A percentile compares a stretch with the other conserved stretches of the same genome.
These are phyloP conservation scores for Bombus ignitus DNA, from an alignment of 1,140 invertebrate genomes.

Conservation along the genomic window DNA sequence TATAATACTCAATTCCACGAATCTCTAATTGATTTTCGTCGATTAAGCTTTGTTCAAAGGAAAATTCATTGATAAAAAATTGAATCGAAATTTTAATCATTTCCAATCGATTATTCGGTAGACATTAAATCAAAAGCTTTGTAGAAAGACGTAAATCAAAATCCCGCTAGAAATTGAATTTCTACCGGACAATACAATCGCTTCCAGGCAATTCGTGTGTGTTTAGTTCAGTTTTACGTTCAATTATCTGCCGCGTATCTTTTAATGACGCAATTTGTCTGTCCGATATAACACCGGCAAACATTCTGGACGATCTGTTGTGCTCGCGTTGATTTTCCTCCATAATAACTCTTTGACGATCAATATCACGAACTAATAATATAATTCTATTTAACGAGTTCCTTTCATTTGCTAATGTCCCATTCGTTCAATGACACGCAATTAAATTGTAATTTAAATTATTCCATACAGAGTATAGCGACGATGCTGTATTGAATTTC, in stretches of 20 bases:
- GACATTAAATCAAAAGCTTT: conserved; percentile 21
- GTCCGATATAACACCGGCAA: not conserved
- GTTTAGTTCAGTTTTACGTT: not conserved
- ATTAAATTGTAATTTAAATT: not conserved
- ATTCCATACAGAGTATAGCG: not conserved
- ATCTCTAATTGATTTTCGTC: not conserved
- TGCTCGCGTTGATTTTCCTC: not conserved
- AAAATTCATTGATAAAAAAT: not conserved
- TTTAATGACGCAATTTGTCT: not conserved
- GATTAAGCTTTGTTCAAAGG: not conserved
- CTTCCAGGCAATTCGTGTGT: not conserved
- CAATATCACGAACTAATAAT: too few species aligned
- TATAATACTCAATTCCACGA: too few species aligned
- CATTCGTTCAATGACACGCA: not conserved
- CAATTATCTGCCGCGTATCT: not conserved
- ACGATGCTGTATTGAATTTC: conserved; percentile 20
- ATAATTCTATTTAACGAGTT: not conserved
- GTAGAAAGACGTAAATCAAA: conserved; percentile 28
- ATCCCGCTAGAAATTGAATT: conserved; percentile 35
- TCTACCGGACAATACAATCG: not conserved
- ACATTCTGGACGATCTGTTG: not conserved
- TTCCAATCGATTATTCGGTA: not conserved
- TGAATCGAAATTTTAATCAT: not conserved
- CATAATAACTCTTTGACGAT: not conserved
- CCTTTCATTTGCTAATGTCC: not conserved